These are phyloP conservation scores for Coregonus ussuriensis DNA, from an alignment of 2,797 vertebrate species.

Conservation along the genomic window DNA sequence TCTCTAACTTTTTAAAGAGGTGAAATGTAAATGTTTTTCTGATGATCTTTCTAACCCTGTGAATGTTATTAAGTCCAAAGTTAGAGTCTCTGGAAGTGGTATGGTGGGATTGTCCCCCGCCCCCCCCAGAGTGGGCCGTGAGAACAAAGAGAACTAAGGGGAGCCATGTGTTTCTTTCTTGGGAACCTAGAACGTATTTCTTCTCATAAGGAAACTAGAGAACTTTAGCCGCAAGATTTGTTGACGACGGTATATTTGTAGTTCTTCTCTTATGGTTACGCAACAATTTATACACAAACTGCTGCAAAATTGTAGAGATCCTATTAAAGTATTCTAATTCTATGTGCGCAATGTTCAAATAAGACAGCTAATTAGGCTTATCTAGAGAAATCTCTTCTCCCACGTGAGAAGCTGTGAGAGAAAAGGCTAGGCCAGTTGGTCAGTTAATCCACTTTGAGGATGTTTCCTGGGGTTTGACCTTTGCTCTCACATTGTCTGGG, in stretches of 20 bases:
- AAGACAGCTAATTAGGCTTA: not conserved
- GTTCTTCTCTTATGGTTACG: not conserved
- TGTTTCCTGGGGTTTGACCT: slow-evolving; percentile 6
- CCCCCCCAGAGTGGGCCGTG: not conserved
- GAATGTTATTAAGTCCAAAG: slow-evolving; percentile 37
- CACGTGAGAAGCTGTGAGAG: not conserved
- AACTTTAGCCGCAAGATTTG: not conserved
- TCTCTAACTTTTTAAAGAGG: not conserved
- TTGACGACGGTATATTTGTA: not conserved
- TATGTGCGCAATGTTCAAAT: not conserved
- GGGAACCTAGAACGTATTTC: not conserved
- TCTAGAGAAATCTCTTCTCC: not conserved
- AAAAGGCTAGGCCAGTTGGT: not conserved
- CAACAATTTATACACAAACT: not conserved
- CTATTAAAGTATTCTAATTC: too few relatives aligned
- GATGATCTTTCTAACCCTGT: slow-evolving; percentile 17
- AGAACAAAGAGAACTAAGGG: not conserved
- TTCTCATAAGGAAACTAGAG: not conserved
- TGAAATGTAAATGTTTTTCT: slow-evolving; percentile 17
- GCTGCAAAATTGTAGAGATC: not conserved
- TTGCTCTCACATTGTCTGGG: slow-evolving; percentile 23
- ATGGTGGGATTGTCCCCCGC: not conserved
- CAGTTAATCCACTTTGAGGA: not conserved
- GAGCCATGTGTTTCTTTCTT: not conserved
- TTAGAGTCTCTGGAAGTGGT: not conserved